These are phyloP conservation scores for Notocelia uddmanniana DNA, from an alignment of 2,888 invertebrate species.

Conservation along the genomic window DNA sequence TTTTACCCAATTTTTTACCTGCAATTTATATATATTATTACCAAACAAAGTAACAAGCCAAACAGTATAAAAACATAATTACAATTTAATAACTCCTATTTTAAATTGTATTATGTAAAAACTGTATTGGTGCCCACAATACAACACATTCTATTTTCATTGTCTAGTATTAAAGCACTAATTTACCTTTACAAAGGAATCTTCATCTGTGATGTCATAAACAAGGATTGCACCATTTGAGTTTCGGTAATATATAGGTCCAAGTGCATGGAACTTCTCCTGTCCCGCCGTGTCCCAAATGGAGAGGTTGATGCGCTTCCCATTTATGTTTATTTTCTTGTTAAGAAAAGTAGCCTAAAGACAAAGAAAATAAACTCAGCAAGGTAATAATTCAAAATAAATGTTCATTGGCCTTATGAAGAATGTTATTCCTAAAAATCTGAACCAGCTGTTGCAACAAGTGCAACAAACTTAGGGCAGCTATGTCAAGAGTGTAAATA, in stretches of 20 bases:
- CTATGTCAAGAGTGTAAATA: background rate
- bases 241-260: slow-evolving; percentile 98
- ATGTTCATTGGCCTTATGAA: background rate
- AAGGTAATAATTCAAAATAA: no score
- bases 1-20: slow-evolving; percentile 99
- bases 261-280: slow-evolving; percentile 98
- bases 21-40: slow-evolving; percentile 26
- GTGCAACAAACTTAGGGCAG: background rate
- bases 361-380: slow-evolving; percentile 54
- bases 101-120: no score
- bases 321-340: slow-evolving; percentile 96
- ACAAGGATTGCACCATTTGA: slow-evolving; percentile 99
- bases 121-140: no score
- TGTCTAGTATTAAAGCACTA: background rate
- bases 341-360: slow-evolving; percentile 98
- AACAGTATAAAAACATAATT: background rate
- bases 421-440: background rate
- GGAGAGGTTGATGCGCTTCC: slow-evolving; percentile 94
- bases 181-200: slow-evolving; percentile 96
- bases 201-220: slow-evolving; percentile 98
- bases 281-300: slow-evolving; percentile 99
- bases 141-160: background rate
- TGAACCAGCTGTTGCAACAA: background rate
- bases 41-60: background rate
- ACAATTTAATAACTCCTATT: background rate